Evolutionary conservation across 2,888 invertebrate species (phyloP).

Genomic region (Craniophora ligustri): DNA sequence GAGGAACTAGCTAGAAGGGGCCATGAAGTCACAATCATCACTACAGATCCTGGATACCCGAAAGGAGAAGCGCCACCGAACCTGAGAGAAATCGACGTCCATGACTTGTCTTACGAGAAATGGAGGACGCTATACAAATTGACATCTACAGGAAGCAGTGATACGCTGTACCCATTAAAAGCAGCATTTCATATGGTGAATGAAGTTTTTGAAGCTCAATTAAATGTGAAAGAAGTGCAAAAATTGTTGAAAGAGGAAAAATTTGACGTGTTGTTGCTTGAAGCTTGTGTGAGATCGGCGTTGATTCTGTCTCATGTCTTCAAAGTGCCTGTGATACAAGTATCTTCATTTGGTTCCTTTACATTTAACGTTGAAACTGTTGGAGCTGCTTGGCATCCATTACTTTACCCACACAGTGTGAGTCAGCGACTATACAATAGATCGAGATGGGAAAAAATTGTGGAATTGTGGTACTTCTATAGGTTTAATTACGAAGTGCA

Average conservation of each 20-base stretch:
- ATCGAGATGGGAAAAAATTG: constrained; percentile 59
- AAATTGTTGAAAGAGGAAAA: constrained; percentile 50
- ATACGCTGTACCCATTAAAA: constrained; percentile 27
- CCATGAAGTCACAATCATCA: constrained; percentile 73
- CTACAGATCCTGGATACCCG: constrained; percentile 65
- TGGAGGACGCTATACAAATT: constrained; percentile 29
- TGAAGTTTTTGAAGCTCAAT: constrained; percentile 42
- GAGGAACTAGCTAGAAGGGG: constrained; percentile 70
- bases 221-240: constrained; percentile 48
- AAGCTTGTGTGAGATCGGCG: constrained; percentile 47
- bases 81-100: constrained; percentile 70
- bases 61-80: constrained; percentile 59
- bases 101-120: constrained; percentile 60
- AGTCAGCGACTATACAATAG: constrained; percentile 53
- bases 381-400: constrained; percentile 53
- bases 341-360: constrained; percentile 60
- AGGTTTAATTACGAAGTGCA: constrained; percentile 20
- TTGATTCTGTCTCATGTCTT: constrained; percentile 49
- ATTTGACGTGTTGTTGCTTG: constrained; percentile 62
- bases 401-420: constrained; percentile 56
- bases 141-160: constrained; percentile 14
- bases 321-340: constrained; percentile 57
- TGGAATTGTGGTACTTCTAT: constrained; percentile 41
- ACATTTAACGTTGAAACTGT: constrained; percentile 42
- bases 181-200: constrained; percentile 23